phyloP scores from a whole-genome alignment of 53 echinoderm and acorn worm genomes.

The Echinometra lucunter region DNA sequence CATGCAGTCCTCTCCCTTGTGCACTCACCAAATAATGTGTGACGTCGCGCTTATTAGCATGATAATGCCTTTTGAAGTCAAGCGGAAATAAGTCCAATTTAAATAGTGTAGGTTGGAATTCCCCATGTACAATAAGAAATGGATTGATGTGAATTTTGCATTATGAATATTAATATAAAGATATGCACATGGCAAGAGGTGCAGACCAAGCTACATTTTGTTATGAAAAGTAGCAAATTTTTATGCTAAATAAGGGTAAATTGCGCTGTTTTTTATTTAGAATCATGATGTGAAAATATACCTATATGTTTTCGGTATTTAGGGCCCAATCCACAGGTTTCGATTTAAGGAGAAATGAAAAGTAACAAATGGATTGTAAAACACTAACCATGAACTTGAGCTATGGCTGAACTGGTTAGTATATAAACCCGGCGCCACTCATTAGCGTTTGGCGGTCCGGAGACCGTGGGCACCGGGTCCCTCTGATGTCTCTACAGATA shows the following conservation, averaged over 20 bases:
- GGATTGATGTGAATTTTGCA: neutral
- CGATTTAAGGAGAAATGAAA: neutral
- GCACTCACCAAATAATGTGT: neutral
- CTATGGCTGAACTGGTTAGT: neutral
- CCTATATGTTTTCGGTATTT: neutral
- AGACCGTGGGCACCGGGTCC: constrained; percentile 15
- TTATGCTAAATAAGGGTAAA: neutral
- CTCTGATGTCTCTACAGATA: neutral
- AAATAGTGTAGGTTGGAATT: neutral
- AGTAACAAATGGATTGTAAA: neutral
- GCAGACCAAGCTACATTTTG: neutral
- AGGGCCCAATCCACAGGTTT: neutral
- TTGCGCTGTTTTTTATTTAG: neutral
- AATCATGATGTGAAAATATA: neutral
- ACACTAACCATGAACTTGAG: neutral
- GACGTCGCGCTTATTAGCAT: neutral
- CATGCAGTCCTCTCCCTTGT: too few species aligned
- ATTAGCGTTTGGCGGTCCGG: neutral
- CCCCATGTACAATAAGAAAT: neutral
- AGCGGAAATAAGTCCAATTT: neutral
- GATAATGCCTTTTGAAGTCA: neutral
- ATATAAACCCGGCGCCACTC: neutral
- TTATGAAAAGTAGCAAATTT: neutral
- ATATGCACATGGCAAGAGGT: neutral
- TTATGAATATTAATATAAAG: constrained; percentile 1